These are phyloP conservation scores for Tetramorium parvispinum DNA, from an alignment of 1,140 invertebrate genomes.

Conservation along the genomic window DNA sequence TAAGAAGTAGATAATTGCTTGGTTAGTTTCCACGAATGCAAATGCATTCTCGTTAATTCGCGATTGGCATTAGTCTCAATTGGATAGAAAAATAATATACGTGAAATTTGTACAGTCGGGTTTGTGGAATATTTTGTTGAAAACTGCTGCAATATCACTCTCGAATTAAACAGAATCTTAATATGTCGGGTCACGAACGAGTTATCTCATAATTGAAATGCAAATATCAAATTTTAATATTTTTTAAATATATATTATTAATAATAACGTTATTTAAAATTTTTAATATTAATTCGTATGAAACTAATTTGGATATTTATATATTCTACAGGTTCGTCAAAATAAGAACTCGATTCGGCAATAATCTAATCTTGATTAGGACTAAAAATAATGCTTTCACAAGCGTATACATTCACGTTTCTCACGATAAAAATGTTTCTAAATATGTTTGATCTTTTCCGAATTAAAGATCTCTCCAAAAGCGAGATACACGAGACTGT, in stretches of 20 bases:
- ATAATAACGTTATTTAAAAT: neutral
- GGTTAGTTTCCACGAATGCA: conserved; percentile 7
- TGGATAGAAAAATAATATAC: neutral
- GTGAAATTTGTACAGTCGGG: neutral
- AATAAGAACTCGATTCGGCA: neutral
- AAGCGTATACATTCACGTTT: neutral
- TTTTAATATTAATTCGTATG: neutral
- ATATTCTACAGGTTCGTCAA: neutral
- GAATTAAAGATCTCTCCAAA: neutral
- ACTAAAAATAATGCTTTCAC: neutral
- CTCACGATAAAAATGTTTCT: neutral
- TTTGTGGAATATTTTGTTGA: neutral
- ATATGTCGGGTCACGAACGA: neutral
- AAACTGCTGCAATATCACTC: neutral
- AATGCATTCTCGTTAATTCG: neutral
- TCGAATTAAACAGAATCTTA: neutral
- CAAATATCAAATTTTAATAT: neutral
- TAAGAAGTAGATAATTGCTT: neutral
- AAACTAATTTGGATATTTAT: neutral
- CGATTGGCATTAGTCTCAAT: neutral
- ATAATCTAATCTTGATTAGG: neutral
- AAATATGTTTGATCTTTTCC: neutral
- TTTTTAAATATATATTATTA: neutral
- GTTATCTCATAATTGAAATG: neutral
- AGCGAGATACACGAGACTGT: neutral